Percentiles rank a stretch among this genome's conserved stretches.
Conservation (phyloP, 35 echinoderm and acorn worm genomes). For the Ophioderma brevispina region DNA sequence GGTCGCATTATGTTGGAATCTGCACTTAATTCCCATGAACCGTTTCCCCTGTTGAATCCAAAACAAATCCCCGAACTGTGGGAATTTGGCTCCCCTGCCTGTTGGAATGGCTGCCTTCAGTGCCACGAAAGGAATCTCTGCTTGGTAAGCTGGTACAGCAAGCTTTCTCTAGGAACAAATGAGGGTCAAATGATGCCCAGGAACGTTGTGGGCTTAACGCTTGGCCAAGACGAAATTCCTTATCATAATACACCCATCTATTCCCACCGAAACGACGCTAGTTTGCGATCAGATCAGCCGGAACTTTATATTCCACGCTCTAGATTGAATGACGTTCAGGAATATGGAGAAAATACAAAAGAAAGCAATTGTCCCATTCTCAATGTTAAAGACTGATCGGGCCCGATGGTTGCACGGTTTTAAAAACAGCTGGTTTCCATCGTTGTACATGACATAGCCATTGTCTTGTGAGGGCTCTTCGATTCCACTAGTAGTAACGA, state of each 20-base stretch:
- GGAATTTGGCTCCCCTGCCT: not conserved
- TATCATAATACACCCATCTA: not conserved
- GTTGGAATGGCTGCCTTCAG: not conserved
- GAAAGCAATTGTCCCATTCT: constrained; percentile 18
- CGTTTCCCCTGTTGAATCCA: too few relatives aligned
- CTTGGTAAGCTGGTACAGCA: not conserved
- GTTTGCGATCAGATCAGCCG: constrained; percentile 1
- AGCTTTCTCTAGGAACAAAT: not conserved
- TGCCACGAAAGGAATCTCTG: not conserved
- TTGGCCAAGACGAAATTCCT: not conserved
- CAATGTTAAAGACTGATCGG: not conserved
- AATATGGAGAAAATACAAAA: constrained; percentile 14
- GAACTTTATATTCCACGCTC: constrained; percentile 16
- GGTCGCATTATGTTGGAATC: not conserved
- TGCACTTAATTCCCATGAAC: not conserved
- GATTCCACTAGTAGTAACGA: not conserved
- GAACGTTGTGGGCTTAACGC: not conserved
- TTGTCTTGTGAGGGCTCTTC: not conserved
- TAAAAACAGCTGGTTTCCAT: not conserved
- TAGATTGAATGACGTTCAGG: not conserved
- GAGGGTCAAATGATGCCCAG: not conserved
- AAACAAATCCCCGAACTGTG: too few relatives aligned
- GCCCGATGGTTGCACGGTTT: not conserved
- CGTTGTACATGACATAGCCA: not conserved
- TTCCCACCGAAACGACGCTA: not conserved